Evolutionary conservation across 2,888 invertebrate species (phyloP), one percentile per base, ranked within the genome.

Genomic region (Aquatica leii): DNA sequence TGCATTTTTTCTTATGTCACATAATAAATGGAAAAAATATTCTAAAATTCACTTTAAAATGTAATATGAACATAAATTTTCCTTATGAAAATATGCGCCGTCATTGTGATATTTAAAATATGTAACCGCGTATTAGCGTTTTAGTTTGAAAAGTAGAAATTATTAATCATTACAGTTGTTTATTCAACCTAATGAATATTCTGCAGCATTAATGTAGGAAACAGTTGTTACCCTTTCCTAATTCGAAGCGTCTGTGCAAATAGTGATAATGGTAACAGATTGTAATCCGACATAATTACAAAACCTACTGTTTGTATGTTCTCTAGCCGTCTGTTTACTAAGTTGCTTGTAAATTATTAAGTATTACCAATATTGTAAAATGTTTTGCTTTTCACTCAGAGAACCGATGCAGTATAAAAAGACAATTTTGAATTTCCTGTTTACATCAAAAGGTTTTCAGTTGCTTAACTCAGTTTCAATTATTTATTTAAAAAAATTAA

Each of bases 221-320:
- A 65, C 65, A 65, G 65, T 65, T 65, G 65, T 65, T 65, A 61
- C 65, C 65, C 57, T 50, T 57, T 60, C 41, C 60, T 65, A 61
- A 61, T 57, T 60, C 60, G 61, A 61, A 65, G 65, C 65, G 60
- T 65, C 65, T 65, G 65, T 65, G 65, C 65, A 65, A 65, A 65
- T 65, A 65, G 65, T 65, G 65, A 65, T 65, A 65, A 65, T 65
- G 65, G 65, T 65, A 65, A 57, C 61, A 61, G 60, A 65, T 65
- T 65, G 65, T 65, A 65, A 65, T 65, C 65, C 65, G 55, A 65
- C 61, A 56, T 57, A 61, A 65, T 61, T 65, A 60, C 65, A 65
- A 65, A 65, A 65, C 64, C 60, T 65, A 61, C 57, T 65, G 61
- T 64, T 59, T 64, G 59, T 60, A 50, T 64, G 60, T 56, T 56